Percentiles rank a stretch among this genome's conserved stretches.
Conservation (phyloP, 2,888 invertebrate species). For the Erebia epiphron region DNA sequence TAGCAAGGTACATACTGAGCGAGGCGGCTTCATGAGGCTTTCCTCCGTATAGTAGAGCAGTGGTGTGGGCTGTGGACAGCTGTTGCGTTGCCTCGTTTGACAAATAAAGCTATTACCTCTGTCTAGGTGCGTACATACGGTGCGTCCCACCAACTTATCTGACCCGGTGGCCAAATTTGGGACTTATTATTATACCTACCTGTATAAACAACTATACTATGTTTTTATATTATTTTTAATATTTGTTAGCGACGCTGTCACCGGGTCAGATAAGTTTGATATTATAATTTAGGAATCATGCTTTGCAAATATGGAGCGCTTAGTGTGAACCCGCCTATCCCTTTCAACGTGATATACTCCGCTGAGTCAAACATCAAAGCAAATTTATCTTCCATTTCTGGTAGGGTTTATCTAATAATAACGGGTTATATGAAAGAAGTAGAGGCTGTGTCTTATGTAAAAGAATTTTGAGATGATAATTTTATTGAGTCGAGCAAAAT, state of each 20-base stretch:
- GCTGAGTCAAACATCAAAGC: conserved; percentile 32
- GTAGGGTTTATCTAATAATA: conserved; percentile 20
- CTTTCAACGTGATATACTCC: conserved; percentile 30
- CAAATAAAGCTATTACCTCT: background rate
- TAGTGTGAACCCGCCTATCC: background rate
- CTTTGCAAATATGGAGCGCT: background rate
- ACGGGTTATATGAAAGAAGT: conserved; percentile 10
- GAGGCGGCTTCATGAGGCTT: background rate
- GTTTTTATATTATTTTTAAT: background rate
- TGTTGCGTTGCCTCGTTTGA: background rate
- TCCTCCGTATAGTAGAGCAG: background rate
- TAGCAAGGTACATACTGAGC: background rate
- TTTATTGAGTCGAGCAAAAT: background rate
- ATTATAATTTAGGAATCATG: too few relatives aligned
- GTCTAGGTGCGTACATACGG: background rate
- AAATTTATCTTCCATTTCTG: conserved; percentile 30
- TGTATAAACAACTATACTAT: too few relatives aligned
- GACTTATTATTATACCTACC: background rate
- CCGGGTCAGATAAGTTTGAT: too few relatives aligned
- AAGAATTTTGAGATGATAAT: background rate
- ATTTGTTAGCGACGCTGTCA: too few relatives aligned
- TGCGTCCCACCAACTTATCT: background rate
- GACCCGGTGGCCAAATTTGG: too few relatives aligned
- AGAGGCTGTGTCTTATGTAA: background rate
- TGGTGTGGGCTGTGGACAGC: background rate